Evolutionary conservation across 2,888 invertebrate genomes (phyloP).

Genomic region (Dicyrtomina minuta): DNA sequence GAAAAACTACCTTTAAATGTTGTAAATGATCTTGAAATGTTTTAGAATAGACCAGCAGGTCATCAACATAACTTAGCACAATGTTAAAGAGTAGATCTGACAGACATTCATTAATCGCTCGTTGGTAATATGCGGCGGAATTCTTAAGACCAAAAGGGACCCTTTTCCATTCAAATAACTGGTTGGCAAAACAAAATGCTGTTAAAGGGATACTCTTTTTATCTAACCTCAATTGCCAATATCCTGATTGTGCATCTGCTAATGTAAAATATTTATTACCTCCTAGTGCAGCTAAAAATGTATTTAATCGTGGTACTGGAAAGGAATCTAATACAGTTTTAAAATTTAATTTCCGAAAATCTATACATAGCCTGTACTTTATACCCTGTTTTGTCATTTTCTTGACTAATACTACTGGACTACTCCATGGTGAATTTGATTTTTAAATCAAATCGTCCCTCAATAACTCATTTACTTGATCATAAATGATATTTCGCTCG

Average conservation of each 20-base stretch:
- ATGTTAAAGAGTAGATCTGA: background rate
- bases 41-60: slow-evolving; percentile 51
- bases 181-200: slow-evolving; percentile 47
- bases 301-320: slow-evolving; percentile 56
- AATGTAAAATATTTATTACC: slow-evolving; percentile 35
- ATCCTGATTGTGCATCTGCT: slow-evolving; percentile 46
- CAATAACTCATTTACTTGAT: background rate
- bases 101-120: slow-evolving; percentile 6
- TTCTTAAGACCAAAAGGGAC: slow-evolving; percentile 53
- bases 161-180: slow-evolving; percentile 52
- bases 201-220: slow-evolving; percentile 45
- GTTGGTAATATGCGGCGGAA: slow-evolving; percentile 37
- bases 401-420: background rate
- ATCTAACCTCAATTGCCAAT: slow-evolving; percentile 46
- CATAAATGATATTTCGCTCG: background rate
- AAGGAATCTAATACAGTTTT: slow-evolving; percentile 54
- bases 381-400: slow-evolving; percentile 49
- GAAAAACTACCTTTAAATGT: slow-evolving; percentile 40
- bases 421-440: background rate
- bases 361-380: slow-evolving; percentile 52
- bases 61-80: slow-evolving; percentile 53
- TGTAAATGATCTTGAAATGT: slow-evolving; percentile 46
- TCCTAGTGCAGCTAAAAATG: slow-evolving; percentile 32
- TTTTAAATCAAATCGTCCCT: background rate
- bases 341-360: slow-evolving; percentile 54